Conservation (phyloP, 2,113 vertebrate genomes). For the Excalfactoria chinensis region DNA sequence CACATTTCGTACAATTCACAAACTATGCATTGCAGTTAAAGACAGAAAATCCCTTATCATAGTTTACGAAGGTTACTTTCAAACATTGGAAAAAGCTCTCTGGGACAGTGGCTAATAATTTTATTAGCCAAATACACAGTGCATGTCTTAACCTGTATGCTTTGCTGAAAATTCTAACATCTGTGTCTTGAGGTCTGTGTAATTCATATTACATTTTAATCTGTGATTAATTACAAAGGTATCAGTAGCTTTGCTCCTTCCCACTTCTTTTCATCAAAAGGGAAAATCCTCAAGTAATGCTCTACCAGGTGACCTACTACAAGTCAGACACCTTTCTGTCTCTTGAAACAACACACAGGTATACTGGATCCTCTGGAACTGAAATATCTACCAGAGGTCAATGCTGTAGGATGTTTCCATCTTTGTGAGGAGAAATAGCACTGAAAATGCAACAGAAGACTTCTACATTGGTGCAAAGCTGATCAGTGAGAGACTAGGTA, state of each 20-base stretch:
- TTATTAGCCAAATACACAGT: conserved; percentile 21
- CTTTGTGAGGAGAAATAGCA: neutral
- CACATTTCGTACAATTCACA: neutral
- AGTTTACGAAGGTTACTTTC: neutral
- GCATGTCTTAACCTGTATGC: neutral
- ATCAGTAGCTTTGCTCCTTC: conserved; percentile 29
- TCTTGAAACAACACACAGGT: neutral
- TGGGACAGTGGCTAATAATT: neutral
- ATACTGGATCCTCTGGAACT: neutral
- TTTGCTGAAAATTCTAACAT: conserved; percentile 26
- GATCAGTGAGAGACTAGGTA: neutral
- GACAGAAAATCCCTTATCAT: neutral
- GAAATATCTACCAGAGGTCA: neutral
- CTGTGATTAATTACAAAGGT: conserved; percentile 33
- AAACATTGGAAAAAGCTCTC: neutral
- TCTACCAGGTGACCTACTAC: conserved; percentile 2
- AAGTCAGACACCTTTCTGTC: neutral
- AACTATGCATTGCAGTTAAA: neutral
- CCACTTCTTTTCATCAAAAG: conserved; percentile 34
- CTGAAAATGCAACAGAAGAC: neutral
- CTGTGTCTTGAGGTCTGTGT: neutral
- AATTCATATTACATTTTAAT: conserved; percentile 34
- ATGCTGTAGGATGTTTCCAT: neutral
- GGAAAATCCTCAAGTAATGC: conserved; percentile 52
- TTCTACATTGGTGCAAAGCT: neutral